Base-by-base conservation (phyloP, 1,140 invertebrate genomes). In the Papilio helenus region DNA sequence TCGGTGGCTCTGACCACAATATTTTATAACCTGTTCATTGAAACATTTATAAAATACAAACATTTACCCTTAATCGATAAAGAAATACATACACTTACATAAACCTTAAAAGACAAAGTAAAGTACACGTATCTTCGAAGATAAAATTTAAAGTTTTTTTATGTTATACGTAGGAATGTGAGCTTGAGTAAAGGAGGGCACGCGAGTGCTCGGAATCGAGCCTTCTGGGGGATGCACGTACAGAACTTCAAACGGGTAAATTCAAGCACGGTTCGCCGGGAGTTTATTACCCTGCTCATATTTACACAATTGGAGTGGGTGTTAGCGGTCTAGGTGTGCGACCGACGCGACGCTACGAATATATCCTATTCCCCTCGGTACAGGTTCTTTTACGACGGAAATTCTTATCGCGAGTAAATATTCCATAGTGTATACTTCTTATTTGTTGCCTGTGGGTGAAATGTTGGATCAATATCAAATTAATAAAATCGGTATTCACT, bases 211-310 rank as follows among this genome's bases (percentile, higher is more conserved):
- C 79, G 84, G 68, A 83, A 76, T 58, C 23, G 26, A 58, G 74
- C 26, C 49, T 76, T 55, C 79, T 79, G 71, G 80, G 86, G 84
- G 87, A 79, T 85, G 86, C 88, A 90, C 87, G 89, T 91, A 89
- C 87, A 82, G 81, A 90, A 90, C 88, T 76, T 92, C 85, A 83
- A 87, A 86, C 89, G 88, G 87, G 89, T 87, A 92, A 90, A 92
- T 90, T 89, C 88, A 83, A 89, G 89, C 84, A 86, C 87, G 86
- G 80, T 86, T 90, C 89, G 84, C 85, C 84, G 86, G 85, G 86
- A 90, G 89, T 93, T 92, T 93, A 93, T 92, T 92, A 91, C 88
- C 88, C 89, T 88, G 89, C 89, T 92, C 90, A 93, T 93, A 93
- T 92, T 92, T 91, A 89, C 88, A 93, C 88, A 92, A 90, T 88